Base-by-base conservation (phyloP, 2,888 invertebrate genomes). In the Coenonympha glycerion region DNA sequence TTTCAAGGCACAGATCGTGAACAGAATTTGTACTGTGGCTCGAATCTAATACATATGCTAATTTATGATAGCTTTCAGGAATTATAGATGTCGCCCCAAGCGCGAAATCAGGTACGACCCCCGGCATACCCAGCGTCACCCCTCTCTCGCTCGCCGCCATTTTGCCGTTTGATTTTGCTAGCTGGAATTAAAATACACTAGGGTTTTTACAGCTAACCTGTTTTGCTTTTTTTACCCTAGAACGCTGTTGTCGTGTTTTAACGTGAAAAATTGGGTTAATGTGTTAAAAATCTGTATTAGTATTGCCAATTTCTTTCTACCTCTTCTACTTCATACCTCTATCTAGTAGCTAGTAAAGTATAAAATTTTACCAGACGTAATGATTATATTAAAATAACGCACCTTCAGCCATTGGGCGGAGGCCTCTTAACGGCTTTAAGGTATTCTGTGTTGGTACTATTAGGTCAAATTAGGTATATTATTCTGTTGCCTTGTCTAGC, bases 31-130 rank as follows among this genome's bases (percentile, higher is more conserved):
- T 74, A 67, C 62, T 66, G 65, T 66, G 66, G 65, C 63, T 63
- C 61, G 65, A 77, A 77, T 81, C 79, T 82, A 86, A 85, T 85
- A 83, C 83, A 76, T 84, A 85, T 85, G 85, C 83, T 82, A 86
- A 87, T 86, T 84, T 80, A 80, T 76, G 80, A 77, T 77, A 73
- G 79, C 79, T 73, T 73, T 62, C 66, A 62, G 75, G 82, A 83
- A 84, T 85, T 83, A 84, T 86, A 82, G 83, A 85, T 81, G 84
- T 84, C 80, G 75, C 82, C 68, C 69, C 59, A 68, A 70, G 77
- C 73, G 75, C 73, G 72, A 75, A 79, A 79, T 83, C n/a, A n/a
- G n/a, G n/a, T 79, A 78, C 78, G 71, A 68, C 70, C 71, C 68
- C 62, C 53, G 42, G 53, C 52, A 21, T 44, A 13, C 31, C 31